Evolutionary conservation across 2,888 invertebrate species (phyloP).

Genomic region (Chirona hameri): DNA sequence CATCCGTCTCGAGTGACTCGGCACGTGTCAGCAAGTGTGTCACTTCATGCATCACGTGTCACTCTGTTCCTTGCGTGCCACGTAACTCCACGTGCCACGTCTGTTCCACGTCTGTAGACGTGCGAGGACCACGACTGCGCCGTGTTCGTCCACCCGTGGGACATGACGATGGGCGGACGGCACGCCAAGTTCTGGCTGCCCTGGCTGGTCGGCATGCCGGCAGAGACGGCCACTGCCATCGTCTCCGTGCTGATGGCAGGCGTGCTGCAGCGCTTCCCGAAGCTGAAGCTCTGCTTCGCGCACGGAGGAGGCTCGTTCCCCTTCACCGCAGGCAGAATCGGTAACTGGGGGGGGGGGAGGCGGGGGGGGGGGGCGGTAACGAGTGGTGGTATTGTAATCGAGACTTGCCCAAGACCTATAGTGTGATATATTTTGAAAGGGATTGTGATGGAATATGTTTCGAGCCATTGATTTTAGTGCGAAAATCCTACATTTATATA

Average conservation of each 20-base stretch:
- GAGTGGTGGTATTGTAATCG: not conserved
- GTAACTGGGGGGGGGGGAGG: slow-evolving; percentile 35
- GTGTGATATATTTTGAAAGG: no score
- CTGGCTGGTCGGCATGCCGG: slow-evolving; percentile 58
- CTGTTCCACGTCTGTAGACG: no score
- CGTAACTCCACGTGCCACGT: no score
- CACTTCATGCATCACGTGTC: no score
- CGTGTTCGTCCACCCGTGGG: slow-evolving; percentile 59
- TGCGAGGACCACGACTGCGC: slow-evolving; percentile 38
- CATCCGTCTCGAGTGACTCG: no score
- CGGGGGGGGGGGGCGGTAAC: not conserved
- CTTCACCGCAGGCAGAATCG: slow-evolving; percentile 53
- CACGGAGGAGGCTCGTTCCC: slow-evolving; percentile 56
- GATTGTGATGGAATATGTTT: no score
- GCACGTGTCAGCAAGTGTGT: no score
- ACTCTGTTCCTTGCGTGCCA: no score
- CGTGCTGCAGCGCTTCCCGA: slow-evolving; percentile 48
- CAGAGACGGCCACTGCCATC: slow-evolving; percentile 55
- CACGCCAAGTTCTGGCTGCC: slow-evolving; percentile 55
- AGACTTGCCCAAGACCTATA: no score
- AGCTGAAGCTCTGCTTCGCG: slow-evolving; percentile 51
- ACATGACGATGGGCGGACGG: slow-evolving; percentile 53
- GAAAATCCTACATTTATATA: no score
- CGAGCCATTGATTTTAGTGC: no score
- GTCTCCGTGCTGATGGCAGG: slow-evolving; percentile 54